Conservation (phyloP, 1,140 invertebrate species). For the Panagrolaimus sp. region DNA sequence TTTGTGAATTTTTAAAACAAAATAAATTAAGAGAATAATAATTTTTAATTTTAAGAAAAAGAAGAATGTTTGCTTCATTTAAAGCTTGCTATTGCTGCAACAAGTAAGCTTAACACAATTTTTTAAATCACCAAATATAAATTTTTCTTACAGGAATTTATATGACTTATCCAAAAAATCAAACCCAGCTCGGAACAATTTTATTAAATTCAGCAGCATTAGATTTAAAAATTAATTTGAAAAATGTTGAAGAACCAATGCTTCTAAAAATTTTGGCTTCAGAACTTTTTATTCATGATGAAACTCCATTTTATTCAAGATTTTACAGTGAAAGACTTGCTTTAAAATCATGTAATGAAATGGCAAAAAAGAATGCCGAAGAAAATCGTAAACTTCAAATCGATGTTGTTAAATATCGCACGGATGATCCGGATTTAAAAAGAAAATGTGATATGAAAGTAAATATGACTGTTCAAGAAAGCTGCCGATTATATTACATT, state of each 20-base stretch:
- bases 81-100: constrained; percentile 19
- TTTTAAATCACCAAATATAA: too few species aligned
- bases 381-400: constrained; percentile 1
- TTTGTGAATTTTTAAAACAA: too few species aligned
- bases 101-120: too few species aligned
- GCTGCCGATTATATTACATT: constrained; percentile 71
- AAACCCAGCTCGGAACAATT: constrained; percentile 28
- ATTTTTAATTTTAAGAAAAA: neutral
- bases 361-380: neutral
- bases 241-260: constrained; percentile 33
- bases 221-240: constrained; percentile 17
- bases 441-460: constrained; percentile 21
- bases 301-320: constrained; percentile 39
- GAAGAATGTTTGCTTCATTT: constrained; percentile 16
- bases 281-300: constrained; percentile 30
- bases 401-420: neutral
- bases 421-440: constrained; percentile 25
- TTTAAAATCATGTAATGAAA: constrained; percentile 4
- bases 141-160: too few species aligned
- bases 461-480: neutral
- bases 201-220: constrained; percentile 23
- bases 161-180: constrained; percentile 37
- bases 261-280: constrained; percentile 21
- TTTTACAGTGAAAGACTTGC: constrained; percentile 38
- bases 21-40: too few species aligned